Evolutionary conservation across 2,888 invertebrate genomes (phyloP), one percentile per base, ranked within the genome.

Genomic region (Mythimna impura): DNA sequence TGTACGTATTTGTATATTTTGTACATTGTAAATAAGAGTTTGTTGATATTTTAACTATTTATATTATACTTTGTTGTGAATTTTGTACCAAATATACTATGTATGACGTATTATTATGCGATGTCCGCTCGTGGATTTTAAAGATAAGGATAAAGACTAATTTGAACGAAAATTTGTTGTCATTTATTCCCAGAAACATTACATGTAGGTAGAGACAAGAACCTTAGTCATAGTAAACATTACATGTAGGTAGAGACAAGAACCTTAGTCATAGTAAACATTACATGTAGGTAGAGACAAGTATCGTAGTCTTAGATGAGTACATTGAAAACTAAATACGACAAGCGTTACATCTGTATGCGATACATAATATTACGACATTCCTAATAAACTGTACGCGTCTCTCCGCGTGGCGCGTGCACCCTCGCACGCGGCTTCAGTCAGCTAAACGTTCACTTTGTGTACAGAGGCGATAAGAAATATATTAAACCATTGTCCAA

Each of bases 1-100:
- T 93, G 88, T 93, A 94, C 89, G 84, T 91, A 88, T 93, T 89
- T 94, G 94, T 95, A 95, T 93, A 94, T 94, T 93, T 92, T 94
- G 94, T 94, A 94, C 91, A 93, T 94, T 95, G 95, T 94, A 95
- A 92, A 95, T 95, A 95, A 93, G 93, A 94, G 91, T 93, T 90
- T 94, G 94, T 95, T 95, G 92, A 94, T 95, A 94, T 95, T 95
- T 94, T 94, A 94, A 93, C 93, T 95, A 95, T 95, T 95, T 95
- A 96, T 95, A 92, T 91, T 93, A 93, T 94, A 93, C 92, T 92
- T 94, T 91, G 95, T 95, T 96, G 95, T 96, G 93, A 94, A 93
- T 94, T 95, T 95, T 95, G 91, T 95, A 95, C 95, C 95, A 96
- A 95, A 96, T 95, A 95, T 94, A 93, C 90, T 91, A 88, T 92